Evolutionary conservation across 2,888 invertebrate species (phyloP).

Genomic region (Nasonovia ribisnigri): DNA sequence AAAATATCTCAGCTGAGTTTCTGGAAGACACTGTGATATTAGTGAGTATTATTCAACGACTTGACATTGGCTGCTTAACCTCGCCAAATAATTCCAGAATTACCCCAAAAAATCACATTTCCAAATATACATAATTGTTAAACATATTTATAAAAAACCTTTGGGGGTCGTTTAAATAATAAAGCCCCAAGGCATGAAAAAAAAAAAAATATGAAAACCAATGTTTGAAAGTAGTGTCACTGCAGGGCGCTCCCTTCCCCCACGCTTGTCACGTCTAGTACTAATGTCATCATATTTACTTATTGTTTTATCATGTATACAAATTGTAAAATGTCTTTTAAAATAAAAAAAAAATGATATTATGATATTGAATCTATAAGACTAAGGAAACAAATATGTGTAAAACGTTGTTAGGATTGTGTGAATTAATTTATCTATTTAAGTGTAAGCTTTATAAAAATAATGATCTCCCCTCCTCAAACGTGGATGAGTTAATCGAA

Average conservation of each 20-base stretch:
- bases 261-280: too few species aligned
- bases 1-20: constrained; percentile 76
- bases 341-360: too few species aligned
- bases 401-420: neutral
- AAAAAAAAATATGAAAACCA: too few species aligned
- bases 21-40: constrained; percentile 74
- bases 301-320: too few species aligned
- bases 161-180: too few species aligned
- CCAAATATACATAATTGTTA: too few species aligned
- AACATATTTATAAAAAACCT: too few species aligned
- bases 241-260: too few species aligned
- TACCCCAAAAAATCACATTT: neutral
- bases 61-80: neutral
- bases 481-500: neutral
- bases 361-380: neutral
- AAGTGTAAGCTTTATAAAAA: neutral
- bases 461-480: neutral
- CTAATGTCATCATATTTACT: too few species aligned
- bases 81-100: neutral
- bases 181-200: too few species aligned
- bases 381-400: neutral
- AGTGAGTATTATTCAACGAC: constrained; percentile 70
- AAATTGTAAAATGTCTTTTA: too few species aligned
- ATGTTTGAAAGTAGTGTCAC: too few species aligned
- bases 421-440: neutral